Percentiles rank a stretch among this genome's conserved stretches.
These are phyloP conservation scores for Melitaea athalia DNA, from an alignment of 2,888 invertebrate genomes.

Conservation along the genomic window DNA sequence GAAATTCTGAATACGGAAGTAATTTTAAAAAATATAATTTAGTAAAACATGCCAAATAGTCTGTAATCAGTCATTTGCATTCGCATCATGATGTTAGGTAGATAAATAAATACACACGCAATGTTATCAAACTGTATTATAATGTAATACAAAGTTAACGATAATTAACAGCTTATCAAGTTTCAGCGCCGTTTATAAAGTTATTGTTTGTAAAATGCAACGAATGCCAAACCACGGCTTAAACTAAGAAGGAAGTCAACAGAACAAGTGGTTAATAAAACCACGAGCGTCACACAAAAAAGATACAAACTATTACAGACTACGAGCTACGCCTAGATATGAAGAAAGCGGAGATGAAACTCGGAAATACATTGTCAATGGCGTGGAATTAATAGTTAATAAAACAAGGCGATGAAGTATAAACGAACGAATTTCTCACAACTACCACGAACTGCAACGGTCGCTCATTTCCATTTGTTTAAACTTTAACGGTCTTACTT, in stretches of 20 bases:
- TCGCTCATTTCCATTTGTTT: background rate
- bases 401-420: constrained; percentile 1
- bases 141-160: background rate
- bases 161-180: background rate
- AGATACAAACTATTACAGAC: constrained; percentile 11
- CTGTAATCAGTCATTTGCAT: no score
- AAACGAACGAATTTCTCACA: background rate
- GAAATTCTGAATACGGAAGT: background rate
- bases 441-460: background rate
- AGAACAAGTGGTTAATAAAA: constrained; percentile 38
- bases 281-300: constrained; percentile 5
- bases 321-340: constrained; percentile 16
- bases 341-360: constrained; percentile 14
- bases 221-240: constrained; percentile 27
- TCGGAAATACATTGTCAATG: constrained; percentile 8
- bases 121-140: background rate
- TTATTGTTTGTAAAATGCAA: constrained; percentile 25
- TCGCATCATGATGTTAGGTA: background rate
- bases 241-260: constrained; percentile 32
- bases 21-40: background rate
- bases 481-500: no score
- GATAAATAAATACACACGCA: background rate
- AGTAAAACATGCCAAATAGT: no score
- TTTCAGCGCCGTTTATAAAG: constrained; percentile 5
- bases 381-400: constrained; percentile 12